phyloP scores from a whole-genome alignment of 2,113 vertebrate genomes.

The Gymnarchus niloticus region DNA sequence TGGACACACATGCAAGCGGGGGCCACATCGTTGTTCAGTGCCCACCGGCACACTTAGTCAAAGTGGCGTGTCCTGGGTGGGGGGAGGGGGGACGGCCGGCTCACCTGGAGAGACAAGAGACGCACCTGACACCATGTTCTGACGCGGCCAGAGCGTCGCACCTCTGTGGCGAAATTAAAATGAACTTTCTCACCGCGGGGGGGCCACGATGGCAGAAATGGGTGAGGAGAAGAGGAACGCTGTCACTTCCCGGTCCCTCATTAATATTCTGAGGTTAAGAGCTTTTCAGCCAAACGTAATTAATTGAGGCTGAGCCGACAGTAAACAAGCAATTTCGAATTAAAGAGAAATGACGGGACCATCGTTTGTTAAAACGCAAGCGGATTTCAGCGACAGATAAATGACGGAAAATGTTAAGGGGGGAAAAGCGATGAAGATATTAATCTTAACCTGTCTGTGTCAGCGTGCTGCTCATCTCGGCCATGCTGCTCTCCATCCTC shows the following conservation, averaged over 20 bases:
- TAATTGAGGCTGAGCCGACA: conserved; percentile 99
- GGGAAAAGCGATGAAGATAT: conserved; percentile 90
- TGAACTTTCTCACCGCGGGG: conserved; percentile 90
- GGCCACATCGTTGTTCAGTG: conserved; percentile 40
- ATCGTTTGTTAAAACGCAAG: conserved; percentile 97
- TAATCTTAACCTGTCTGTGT: conserved; percentile 99
- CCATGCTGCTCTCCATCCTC: conserved; percentile 88
- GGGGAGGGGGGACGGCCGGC: conserved; percentile 56
- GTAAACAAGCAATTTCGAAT: conserved; percentile 99
- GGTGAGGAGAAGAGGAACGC: conserved; percentile 61
- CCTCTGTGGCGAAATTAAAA: conserved; percentile 79
- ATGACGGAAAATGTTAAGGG: conserved; percentile 89
- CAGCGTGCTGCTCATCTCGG: conserved; percentile 97
- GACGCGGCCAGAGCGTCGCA: conserved; percentile 39
- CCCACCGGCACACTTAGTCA: conserved; percentile 61
- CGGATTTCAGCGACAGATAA: conserved; percentile 99
- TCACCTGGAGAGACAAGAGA: conserved; percentile 69
- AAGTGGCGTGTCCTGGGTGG: conserved; percentile 55
- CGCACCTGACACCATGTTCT: conserved; percentile 69
- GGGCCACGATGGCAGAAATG: conserved; percentile 27
- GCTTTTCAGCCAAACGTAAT: conserved; percentile 99
- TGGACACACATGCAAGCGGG: neutral
- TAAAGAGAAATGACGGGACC: conserved; percentile 99
- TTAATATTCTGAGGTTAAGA: conserved; percentile 99
- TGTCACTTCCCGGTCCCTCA: conserved; percentile 99